phyloP scores from a whole-genome alignment of 2,888 invertebrate species.

The Adelognathus sp. region DNA sequence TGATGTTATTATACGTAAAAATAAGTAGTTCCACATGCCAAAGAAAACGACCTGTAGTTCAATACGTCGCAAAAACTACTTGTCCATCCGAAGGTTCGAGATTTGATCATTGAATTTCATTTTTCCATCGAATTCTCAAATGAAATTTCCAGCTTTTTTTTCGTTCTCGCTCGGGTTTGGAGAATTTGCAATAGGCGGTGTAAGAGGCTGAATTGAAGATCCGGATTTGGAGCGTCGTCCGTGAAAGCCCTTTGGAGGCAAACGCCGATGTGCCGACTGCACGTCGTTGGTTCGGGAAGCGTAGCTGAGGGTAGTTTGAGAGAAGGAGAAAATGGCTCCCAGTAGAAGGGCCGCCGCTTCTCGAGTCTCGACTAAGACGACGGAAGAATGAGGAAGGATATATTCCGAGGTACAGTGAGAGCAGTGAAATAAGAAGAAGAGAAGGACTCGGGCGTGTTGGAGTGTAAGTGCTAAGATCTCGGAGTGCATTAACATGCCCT shows the following conservation, averaged over 20 bases:
- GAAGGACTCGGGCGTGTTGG: constrained; percentile 74
- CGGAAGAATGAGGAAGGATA: constrained; percentile 40
- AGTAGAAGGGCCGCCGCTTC: not conserved
- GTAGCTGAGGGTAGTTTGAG: constrained; percentile 74
- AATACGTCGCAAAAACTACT: not conserved
- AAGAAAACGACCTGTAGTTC: not conserved
- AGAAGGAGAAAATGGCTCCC: constrained; percentile 79
- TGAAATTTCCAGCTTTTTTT: not conserved
- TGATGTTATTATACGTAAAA: too few species aligned
- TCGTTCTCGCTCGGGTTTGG: constrained; percentile 6
- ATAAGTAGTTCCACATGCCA: too few species aligned
- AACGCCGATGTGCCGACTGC: constrained; percentile 56
- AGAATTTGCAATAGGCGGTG: constrained; percentile 31
- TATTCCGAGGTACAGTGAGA: constrained; percentile 12
- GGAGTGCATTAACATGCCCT: constrained; percentile 81
- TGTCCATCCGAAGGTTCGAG: not conserved
- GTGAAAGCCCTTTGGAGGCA: constrained; percentile 80
- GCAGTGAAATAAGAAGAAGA: constrained; percentile 31
- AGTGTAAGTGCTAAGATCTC: constrained; percentile 81
- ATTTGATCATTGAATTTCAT: not conserved
- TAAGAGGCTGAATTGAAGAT: constrained; percentile 72
- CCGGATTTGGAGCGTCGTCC: constrained; percentile 80
- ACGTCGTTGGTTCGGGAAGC: too few species aligned
- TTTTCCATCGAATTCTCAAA: not conserved
- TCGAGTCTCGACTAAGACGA: constrained; percentile 44